These are phyloP conservation scores for Heteropelma amictum DNA, from an alignment of 2,888 invertebrate genomes.

Conservation along the genomic window DNA sequence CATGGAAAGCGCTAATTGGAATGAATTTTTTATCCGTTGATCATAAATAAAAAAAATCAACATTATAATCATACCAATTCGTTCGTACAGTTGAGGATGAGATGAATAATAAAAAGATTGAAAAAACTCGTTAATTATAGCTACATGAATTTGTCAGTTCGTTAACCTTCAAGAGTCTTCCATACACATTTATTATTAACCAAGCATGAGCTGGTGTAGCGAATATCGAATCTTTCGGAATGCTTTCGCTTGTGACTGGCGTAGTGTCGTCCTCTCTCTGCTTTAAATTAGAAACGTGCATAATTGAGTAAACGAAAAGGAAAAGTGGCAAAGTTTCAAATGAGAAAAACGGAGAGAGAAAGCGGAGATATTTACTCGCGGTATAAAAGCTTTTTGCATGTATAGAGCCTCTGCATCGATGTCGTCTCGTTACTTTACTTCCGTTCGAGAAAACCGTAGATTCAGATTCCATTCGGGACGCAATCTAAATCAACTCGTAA, in stretches of 20 bases:
- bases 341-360: not conserved
- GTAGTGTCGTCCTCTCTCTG: slow-evolving; percentile 7
- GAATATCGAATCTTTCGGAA: not conserved
- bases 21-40: too few relatives aligned
- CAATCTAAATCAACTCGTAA: not conserved
- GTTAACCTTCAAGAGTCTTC: too few relatives aligned
- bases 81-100: too few relatives aligned
- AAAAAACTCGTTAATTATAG: too few relatives aligned
- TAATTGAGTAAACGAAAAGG: slow-evolving; percentile 41
- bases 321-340: slow-evolving; percentile 46
- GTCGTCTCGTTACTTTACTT: not conserved
- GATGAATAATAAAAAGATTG: too few relatives aligned
- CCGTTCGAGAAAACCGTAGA: not conserved
- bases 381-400: slow-evolving; percentile 19
- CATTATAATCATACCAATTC: too few relatives aligned
- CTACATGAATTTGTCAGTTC: too few relatives aligned
- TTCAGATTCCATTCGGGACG: not conserved
- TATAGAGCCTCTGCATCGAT: slow-evolving; percentile 27
- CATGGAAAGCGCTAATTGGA: too few relatives aligned
- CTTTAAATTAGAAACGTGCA: slow-evolving; percentile 17
- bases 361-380: not conserved
- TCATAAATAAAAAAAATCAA: too few relatives aligned
- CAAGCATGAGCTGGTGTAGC: too few relatives aligned
- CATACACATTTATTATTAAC: too few relatives aligned
- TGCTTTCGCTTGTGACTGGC: not conserved